A percentile compares a stretch with the other conserved stretches of the same genome.
phyloP scores from a whole-genome alignment of 2,888 invertebrate genomes.

The Thera obeliscata region DNA sequence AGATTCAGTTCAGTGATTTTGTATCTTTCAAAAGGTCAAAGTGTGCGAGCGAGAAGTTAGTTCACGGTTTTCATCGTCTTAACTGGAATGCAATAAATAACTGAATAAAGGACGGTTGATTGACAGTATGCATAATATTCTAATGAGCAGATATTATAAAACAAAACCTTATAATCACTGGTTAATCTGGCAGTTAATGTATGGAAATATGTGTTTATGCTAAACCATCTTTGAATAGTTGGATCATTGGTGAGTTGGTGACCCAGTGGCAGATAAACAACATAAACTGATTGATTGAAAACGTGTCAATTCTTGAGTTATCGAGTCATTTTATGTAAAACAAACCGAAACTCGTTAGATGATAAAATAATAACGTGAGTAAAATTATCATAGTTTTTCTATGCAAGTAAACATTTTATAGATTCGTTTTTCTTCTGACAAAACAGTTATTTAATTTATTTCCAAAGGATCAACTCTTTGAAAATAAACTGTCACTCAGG shows the following conservation, averaged over 20 bases:
- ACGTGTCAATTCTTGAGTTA: background rate
- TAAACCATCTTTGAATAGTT: background rate
- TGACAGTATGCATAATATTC: slow-evolving; percentile 19
- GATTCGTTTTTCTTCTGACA: too few relatives aligned
- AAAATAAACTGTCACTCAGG: too few relatives aligned
- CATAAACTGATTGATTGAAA: background rate
- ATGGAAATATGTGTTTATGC: background rate
- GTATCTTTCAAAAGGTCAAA: too few relatives aligned
- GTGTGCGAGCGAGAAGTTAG: too few relatives aligned
- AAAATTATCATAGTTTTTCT: too few relatives aligned
- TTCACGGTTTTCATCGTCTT: background rate
- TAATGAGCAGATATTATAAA: background rate
- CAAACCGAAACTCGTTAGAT: background rate
- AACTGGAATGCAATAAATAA: slow-evolving; percentile 28
- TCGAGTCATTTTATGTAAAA: background rate
- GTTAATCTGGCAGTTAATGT: background rate
- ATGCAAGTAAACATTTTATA: too few relatives aligned
- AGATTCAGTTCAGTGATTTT: too few relatives aligned
- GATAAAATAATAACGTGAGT: too few relatives aligned
- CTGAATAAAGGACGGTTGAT: slow-evolving; percentile 16
- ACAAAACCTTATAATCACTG: background rate
- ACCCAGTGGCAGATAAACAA: background rate
- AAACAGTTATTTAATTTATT: too few relatives aligned
- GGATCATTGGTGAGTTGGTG: background rate
- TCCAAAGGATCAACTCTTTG: too few relatives aligned